Evolutionary conservation across 2,888 invertebrate genomes (phyloP).

Genomic region (Julus scanicus): DNA sequence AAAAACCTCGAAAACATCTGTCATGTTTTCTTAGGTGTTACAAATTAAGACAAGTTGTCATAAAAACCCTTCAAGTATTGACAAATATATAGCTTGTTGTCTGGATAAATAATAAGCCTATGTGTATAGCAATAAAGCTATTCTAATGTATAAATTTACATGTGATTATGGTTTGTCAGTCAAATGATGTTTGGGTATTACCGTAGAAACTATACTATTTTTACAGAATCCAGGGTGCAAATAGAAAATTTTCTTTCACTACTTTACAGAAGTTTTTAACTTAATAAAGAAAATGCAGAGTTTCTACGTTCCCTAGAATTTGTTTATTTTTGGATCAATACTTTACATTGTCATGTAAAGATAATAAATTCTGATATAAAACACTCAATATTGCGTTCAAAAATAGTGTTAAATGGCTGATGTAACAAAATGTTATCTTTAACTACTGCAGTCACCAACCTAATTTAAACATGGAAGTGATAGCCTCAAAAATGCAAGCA

Average conservation of each 20-base stretch:
- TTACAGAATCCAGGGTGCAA: neutral
- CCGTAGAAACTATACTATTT: neutral
- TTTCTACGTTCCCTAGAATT: no score
- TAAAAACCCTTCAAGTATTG: neutral
- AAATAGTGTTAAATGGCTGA: neutral
- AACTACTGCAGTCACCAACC: conserved; percentile 23
- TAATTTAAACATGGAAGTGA: neutral
- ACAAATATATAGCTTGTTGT: neutral
- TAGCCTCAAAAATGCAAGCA: neutral
- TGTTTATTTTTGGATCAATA: neutral
- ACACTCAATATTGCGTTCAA: neutral
- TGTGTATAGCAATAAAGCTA: neutral
- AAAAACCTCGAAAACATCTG: neutral
- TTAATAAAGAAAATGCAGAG: neutral
- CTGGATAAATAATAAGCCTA: neutral
- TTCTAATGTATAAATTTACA: neutral
- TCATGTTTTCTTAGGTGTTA: conserved; percentile 33
- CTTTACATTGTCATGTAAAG: conserved; percentile 2
- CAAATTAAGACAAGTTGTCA: conserved; percentile 4
- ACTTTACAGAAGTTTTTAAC: neutral
- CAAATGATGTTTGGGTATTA: neutral
- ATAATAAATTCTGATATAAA: neutral
- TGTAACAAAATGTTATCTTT: neutral
- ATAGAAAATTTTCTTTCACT: neutral
- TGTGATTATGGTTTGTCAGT: no score